Evolutionary conservation across 2,888 invertebrate species (phyloP).

Genomic region (Cataglyphis rosenhaueri): DNA sequence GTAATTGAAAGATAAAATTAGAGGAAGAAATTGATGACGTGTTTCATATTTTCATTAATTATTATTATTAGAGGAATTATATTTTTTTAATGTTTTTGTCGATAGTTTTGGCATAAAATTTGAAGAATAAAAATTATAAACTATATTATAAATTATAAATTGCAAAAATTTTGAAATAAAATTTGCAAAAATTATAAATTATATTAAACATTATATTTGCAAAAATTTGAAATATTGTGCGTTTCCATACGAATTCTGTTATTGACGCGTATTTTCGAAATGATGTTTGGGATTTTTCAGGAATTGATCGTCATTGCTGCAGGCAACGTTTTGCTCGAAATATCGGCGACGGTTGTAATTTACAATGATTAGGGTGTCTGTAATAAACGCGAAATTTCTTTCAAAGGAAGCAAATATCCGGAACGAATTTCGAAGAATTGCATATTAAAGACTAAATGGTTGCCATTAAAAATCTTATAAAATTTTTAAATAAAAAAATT

Average conservation of each 20-base stretch:
- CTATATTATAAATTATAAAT: too few relatives aligned
- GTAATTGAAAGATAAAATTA: background rate
- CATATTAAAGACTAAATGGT: slow-evolving; percentile 4
- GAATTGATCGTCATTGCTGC: slow-evolving; percentile 28
- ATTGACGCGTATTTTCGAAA: slow-evolving; percentile 61
- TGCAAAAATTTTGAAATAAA: background rate
- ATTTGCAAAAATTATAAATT: background rate
- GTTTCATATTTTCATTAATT: background rate
- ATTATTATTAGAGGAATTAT: background rate
- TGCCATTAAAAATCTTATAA: background rate
- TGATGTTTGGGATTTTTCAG: slow-evolving; percentile 29
- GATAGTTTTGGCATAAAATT: background rate
- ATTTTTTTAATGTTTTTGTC: background rate
- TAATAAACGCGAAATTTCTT: slow-evolving; percentile 34
- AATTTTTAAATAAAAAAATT: background rate
- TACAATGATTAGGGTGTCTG: slow-evolving; percentile 9
- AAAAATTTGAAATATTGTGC: background rate
- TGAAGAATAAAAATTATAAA: background rate
- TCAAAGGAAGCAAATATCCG: background rate
- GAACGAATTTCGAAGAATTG: slow-evolving; percentile 3
- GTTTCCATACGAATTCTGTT: slow-evolving; percentile 73
- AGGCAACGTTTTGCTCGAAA: slow-evolving; percentile 10
- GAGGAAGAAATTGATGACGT: background rate
- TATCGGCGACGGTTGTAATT: slow-evolving; percentile 49
- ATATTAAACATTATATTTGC: background rate